Evolutionary conservation across 2,113 vertebrate species (phyloP).

Genomic region (Synchiropus splendidus): DNA sequence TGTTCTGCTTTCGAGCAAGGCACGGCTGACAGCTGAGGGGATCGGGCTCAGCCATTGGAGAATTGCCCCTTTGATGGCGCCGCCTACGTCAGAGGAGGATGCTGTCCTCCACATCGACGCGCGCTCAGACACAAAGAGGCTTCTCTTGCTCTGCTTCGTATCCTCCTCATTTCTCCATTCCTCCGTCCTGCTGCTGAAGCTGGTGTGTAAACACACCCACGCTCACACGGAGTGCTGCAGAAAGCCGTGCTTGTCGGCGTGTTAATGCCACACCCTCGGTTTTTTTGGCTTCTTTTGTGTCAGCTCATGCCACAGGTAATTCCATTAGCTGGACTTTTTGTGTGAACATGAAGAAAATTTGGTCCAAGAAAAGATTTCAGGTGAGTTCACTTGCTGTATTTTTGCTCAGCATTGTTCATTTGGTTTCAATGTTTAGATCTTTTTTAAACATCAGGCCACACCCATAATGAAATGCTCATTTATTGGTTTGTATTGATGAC

Average conservation of each 20-base stretch:
- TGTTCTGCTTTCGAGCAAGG: constrained; percentile 22
- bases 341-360: constrained; percentile 89
- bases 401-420: neutral
- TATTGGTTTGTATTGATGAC: neutral
- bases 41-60: constrained; percentile 27
- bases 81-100: constrained; percentile 41
- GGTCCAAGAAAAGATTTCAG: constrained; percentile 97
- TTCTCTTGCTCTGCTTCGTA: constrained; percentile 29
- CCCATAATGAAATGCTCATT: constrained; percentile 14
- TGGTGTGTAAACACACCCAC: constrained; percentile 37
- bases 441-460: constrained; percentile 21
- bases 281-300: constrained; percentile 13
- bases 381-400: constrained; percentile 60
- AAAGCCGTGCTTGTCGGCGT: constrained; percentile 10
- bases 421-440: constrained; percentile 4
- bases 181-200: constrained; percentile 16
- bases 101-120: constrained; percentile 38
- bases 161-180: constrained; percentile 12
- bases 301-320: constrained; percentile 54
- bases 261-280: constrained; percentile 41
- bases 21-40: constrained; percentile 4
- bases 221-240: constrained; percentile 11
- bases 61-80: constrained; percentile 21
- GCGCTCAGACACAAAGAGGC: constrained; percentile 53
- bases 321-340: constrained; percentile 5